phyloP scores from a whole-genome alignment of 2,888 invertebrate genomes.

The Acheta domesticus region DNA sequence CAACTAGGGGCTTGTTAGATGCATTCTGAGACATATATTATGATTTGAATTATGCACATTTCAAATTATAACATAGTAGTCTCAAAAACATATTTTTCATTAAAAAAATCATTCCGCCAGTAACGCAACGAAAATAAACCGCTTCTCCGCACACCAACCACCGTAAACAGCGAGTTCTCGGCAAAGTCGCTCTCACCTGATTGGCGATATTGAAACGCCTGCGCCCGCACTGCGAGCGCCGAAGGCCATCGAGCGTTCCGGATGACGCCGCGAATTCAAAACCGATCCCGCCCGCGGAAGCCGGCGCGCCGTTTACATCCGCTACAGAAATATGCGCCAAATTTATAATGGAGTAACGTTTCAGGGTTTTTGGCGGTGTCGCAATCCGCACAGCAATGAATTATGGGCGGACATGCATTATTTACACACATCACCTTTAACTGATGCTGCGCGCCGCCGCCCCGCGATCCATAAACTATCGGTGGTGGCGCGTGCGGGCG shows the following conservation, averaged over 20 bases:
- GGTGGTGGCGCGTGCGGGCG: background rate
- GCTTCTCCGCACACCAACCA: too few relatives aligned
- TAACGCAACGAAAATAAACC: too few relatives aligned
- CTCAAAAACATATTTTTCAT: too few relatives aligned
- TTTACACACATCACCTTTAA: conserved; percentile 18
- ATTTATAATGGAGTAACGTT: conserved; percentile 18
- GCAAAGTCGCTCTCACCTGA: too few relatives aligned
- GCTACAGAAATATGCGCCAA: background rate
- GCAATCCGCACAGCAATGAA: background rate
- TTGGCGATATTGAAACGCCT: too few relatives aligned
- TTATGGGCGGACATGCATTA: background rate
- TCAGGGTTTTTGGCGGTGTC: background rate
- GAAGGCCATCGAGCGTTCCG: background rate
- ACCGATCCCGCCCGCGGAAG: background rate
- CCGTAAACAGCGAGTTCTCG: too few relatives aligned
- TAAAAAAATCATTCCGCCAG: too few relatives aligned
- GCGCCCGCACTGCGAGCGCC: too few relatives aligned
- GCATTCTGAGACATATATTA: too few relatives aligned
- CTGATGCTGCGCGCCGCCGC: background rate
- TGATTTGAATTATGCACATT: too few relatives aligned
- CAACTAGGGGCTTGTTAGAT: too few relatives aligned
- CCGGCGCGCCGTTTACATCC: background rate
- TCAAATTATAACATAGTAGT: too few relatives aligned
- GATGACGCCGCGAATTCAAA: background rate
- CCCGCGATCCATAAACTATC: conserved; percentile 3